Conservation (phyloP, 1,140 invertebrate species). For the Heliconius himera region DNA sequence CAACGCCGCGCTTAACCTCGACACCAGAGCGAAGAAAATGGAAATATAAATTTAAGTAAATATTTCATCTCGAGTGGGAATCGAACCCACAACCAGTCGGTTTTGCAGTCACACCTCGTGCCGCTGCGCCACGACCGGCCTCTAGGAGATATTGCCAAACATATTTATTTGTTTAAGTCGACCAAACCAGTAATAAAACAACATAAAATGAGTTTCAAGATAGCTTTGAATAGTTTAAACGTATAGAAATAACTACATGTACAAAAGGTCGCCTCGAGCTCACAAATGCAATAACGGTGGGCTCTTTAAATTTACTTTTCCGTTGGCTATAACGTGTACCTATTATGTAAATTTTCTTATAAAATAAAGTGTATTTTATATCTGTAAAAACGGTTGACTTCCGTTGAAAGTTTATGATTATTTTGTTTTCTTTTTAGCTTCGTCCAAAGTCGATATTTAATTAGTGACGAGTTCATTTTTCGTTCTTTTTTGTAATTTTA, state of each 20-base stretch:
- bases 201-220: slow-evolving; percentile 24
- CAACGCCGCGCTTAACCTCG: too few species aligned
- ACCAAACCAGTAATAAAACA: slow-evolving; percentile 21
- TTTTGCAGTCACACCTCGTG: too few species aligned
- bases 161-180: slow-evolving; percentile 37
- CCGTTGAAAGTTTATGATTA: neutral
- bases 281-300: neutral
- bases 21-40: too few species aligned
- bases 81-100: too few species aligned
- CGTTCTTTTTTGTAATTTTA: too few species aligned
- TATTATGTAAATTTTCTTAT: neutral
- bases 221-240: neutral
- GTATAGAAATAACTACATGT: neutral
- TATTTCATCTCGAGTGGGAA: too few species aligned
- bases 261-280: neutral
- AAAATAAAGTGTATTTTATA: neutral
- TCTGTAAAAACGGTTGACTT: neutral
- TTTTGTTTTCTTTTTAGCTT: too few species aligned
- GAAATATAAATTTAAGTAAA: too few species aligned
- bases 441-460: too few species aligned
- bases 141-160: slow-evolving; percentile 23
- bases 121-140: too few species aligned
- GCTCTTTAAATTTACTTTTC: slow-evolving; percentile 3
- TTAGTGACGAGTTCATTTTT: too few species aligned
- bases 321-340: neutral